Evolutionary conservation across 2,888 invertebrate species (phyloP).

Genomic region (Orchestes rusci): DNA sequence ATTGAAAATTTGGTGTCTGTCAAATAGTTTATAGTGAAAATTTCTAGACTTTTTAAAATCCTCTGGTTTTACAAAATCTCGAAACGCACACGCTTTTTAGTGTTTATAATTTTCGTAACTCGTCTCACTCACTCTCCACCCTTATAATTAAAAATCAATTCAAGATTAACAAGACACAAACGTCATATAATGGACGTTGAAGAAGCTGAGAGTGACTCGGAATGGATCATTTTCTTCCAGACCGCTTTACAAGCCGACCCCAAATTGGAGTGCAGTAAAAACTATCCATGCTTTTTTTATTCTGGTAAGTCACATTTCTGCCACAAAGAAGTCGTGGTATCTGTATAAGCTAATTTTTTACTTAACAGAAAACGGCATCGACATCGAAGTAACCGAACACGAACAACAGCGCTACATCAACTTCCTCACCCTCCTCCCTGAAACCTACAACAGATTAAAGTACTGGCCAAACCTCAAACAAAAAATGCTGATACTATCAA

Average conservation of each 20-base stretch:
- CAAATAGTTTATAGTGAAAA: too few relatives aligned
- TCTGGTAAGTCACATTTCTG: constrained; percentile 8
- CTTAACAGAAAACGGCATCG: constrained; percentile 18
- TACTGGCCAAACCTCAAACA: constrained; percentile 13
- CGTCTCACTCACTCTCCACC: too few relatives aligned
- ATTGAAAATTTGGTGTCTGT: too few relatives aligned
- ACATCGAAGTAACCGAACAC: constrained; percentile 18
- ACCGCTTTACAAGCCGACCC: constrained; percentile 10
- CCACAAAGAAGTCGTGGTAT: neutral
- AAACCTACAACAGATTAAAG: constrained; percentile 12
- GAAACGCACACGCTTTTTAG: too few relatives aligned
- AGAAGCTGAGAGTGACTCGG: constrained; percentile 3
- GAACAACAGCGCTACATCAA: constrained; percentile 16
- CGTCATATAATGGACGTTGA: constrained; percentile 8
- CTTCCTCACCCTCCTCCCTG: constrained; percentile 10
- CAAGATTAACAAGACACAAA: constrained; percentile 11
- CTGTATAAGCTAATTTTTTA: neutral
- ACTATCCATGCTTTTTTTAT: constrained; percentile 11
- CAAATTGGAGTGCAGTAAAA: constrained; percentile 9
- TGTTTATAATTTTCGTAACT: neutral
- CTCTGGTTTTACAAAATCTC: too few relatives aligned
- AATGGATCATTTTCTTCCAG: constrained; percentile 15
- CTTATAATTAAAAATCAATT: constrained; percentile 1
- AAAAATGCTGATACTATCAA: constrained; percentile 8
- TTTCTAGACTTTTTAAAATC: too few relatives aligned